phyloP scores from a whole-genome alignment of 1,140 invertebrate species.

The Vollenhovia emeryi region DNA sequence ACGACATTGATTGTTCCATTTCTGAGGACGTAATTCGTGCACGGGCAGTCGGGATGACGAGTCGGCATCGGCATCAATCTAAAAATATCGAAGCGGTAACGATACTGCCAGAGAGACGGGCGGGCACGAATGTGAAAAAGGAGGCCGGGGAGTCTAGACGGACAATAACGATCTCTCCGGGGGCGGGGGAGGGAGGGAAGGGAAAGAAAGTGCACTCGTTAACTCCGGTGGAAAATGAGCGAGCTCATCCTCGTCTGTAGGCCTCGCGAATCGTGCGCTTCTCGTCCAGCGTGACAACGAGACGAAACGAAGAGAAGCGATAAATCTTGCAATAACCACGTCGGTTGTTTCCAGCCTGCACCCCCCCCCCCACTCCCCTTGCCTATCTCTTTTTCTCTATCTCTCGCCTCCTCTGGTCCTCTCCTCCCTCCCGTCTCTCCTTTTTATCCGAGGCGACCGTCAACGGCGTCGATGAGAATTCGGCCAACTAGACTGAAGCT shows the following conservation, averaged over 20 bases:
- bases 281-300: slow-evolving; percentile 17
- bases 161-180: slow-evolving; percentile 56
- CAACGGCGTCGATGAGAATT: slow-evolving; percentile 52
- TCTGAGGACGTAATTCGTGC: not conserved
- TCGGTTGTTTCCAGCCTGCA: slow-evolving; percentile 47
- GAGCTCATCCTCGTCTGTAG: slow-evolving; percentile 7
- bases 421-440: not conserved
- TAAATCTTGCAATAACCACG: slow-evolving; percentile 78
- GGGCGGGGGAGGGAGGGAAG: not conserved
- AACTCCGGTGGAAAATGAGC: slow-evolving; percentile 38
- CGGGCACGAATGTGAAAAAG: slow-evolving; percentile 9
- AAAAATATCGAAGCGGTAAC: slow-evolving; percentile 38
- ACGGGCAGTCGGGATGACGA: not conserved
- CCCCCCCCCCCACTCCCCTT: slow-evolving; percentile 13
- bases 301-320: slow-evolving; percentile 73
- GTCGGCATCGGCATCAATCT: not conserved
- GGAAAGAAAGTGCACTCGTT: slow-evolving; percentile 57
- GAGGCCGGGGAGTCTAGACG: slow-evolving; percentile 35
- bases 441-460: slow-evolving; percentile 13
- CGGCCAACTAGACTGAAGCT: slow-evolving; percentile 70
- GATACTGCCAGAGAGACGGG: not conserved
- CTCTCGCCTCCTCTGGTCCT: not conserved
- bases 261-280: not conserved
- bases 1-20: not conserved
- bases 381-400: not conserved